Percentiles rank a stretch among this genome's conserved stretches.
Evolutionary conservation across 23 tunicate species (phyloP).

Genomic region (Ciona savignyi): DNA sequence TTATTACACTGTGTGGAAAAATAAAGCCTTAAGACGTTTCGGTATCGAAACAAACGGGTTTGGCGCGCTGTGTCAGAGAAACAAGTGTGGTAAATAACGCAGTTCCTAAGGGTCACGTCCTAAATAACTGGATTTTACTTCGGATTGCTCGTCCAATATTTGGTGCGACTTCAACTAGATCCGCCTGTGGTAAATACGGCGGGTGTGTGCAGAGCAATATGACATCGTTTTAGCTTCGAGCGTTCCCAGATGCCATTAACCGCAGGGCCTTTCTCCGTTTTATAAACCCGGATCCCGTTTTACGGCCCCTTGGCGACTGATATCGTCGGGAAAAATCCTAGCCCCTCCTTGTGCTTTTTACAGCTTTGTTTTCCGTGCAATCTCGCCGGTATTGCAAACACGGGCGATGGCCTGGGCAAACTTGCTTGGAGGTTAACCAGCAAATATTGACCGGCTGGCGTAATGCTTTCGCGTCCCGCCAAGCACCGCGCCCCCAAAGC

Average conservation of each 20-base stretch:
- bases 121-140: too few relatives aligned
- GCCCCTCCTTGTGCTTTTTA: neutral
- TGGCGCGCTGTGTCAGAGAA: too few relatives aligned
- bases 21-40: too few relatives aligned
- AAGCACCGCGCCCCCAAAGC: slow-evolving; percentile 1
- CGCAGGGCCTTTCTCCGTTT: neutral
- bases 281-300: neutral
- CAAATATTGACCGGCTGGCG: neutral
- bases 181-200: slow-evolving; percentile 2
- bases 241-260: neutral
- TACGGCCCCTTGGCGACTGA: neutral
- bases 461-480: neutral
- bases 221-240: neutral
- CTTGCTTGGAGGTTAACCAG: neutral
- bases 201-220: neutral
- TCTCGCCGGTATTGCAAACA: neutral
- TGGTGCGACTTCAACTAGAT: neutral
- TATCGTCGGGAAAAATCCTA: neutral
- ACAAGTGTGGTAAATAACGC: too few relatives aligned
- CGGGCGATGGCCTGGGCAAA: neutral
- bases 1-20: too few relatives aligned
- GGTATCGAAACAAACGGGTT: too few relatives aligned
- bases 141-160: neutral
- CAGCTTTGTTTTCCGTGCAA: neutral
- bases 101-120: too few relatives aligned